phyloP scores from a whole-genome alignment of 2,888 invertebrate species.

The Acanthococcus lagerstroemiae region DNA sequence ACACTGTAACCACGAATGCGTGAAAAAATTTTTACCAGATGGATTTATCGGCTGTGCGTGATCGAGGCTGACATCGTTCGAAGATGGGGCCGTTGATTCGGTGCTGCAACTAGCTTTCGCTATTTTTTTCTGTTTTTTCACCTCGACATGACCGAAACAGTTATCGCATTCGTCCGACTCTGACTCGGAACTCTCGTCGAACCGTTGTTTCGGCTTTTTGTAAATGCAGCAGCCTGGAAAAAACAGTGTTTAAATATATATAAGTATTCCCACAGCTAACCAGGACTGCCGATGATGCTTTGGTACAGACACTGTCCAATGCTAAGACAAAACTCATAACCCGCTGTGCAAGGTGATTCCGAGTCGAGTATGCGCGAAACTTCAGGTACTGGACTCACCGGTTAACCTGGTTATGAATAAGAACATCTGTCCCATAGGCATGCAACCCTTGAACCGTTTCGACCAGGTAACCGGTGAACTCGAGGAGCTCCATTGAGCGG shows the following conservation, averaged over 20 bases:
- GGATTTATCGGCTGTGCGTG: conserved; percentile 15
- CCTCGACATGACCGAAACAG: conserved; percentile 53
- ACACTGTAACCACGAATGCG: not conserved
- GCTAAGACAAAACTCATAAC: too few relatives aligned
- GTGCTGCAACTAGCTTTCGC: conserved; percentile 4
- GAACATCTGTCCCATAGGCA: too few relatives aligned
- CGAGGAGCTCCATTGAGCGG: too few relatives aligned
- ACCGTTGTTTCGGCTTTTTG: conserved; percentile 67
- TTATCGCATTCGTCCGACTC: conserved; percentile 73
- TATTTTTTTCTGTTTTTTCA: conserved; percentile 42
- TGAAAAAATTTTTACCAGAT: conserved; percentile 1
- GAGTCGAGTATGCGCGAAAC: too few relatives aligned
- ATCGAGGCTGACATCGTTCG: conserved; percentile 10
- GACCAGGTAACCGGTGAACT: too few relatives aligned
- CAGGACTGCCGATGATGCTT: too few relatives aligned
- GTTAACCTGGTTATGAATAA: too few relatives aligned
- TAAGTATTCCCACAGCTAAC: not conserved
- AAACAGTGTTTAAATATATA: not conserved
- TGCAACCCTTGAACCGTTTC: too few relatives aligned
- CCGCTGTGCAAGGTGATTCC: too few relatives aligned
- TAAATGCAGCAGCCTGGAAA: conserved; percentile 68
- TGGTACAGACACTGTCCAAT: too few relatives aligned
- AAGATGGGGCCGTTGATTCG: not conserved
- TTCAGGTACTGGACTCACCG: too few relatives aligned
- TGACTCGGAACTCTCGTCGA: conserved; percentile 81